Evolutionary conservation across 2,797 vertebrate genomes (phyloP).

Genomic region (Bufotes viridis): DNA sequence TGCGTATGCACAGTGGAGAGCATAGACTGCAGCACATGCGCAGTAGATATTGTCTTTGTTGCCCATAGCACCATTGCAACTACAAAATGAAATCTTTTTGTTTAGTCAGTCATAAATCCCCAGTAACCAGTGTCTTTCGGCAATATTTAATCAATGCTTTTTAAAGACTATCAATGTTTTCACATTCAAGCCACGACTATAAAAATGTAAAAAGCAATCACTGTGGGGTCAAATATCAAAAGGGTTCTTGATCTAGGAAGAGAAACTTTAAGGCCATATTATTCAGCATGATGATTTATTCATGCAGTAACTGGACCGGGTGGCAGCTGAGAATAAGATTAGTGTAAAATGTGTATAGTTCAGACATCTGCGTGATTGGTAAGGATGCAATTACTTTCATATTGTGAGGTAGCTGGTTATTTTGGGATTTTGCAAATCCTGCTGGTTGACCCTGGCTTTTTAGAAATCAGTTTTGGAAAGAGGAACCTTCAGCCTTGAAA

Average conservation of each 20-base stretch:
- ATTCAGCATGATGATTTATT: constrained; percentile 21
- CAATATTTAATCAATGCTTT: not conserved
- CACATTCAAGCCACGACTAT: not conserved
- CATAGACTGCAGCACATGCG: too few species aligned
- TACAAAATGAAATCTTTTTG: too few species aligned
- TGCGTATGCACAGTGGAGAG: too few species aligned
- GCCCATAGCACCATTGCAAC: too few species aligned
- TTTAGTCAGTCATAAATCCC: too few species aligned
- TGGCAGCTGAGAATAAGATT: constrained; percentile 32
- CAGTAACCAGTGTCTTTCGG: not conserved
- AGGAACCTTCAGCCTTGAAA: not conserved
- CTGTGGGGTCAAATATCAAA: constrained; percentile 19
- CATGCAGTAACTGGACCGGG: constrained; percentile 13
- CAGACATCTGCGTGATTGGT: constrained; percentile 30
- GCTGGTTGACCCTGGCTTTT: not conserved
- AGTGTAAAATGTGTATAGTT: not conserved
- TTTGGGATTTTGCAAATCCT: constrained; percentile 17
- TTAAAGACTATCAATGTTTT: not conserved
- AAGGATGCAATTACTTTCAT: constrained; percentile 19
- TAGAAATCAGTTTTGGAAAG: not conserved
- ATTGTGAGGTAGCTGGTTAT: constrained; percentile 22
- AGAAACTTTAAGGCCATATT: constrained; percentile 7
- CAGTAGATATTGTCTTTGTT: too few species aligned
- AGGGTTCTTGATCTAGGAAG: constrained; percentile 21
- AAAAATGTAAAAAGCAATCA: not conserved